phyloP scores from a whole-genome alignment of 2,888 invertebrate species.

The Napeogenes inachia region DNA sequence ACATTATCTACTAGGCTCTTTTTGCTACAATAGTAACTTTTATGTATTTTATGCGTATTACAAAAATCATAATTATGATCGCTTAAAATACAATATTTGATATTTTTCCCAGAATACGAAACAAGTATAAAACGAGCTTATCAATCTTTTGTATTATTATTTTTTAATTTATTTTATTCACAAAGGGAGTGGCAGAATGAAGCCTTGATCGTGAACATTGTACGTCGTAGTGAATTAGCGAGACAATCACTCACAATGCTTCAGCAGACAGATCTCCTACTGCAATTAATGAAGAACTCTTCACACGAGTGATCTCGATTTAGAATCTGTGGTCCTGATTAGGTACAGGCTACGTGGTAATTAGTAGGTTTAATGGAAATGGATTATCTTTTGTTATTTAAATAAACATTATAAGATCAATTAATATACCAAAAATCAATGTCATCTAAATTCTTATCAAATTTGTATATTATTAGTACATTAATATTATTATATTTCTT shows the following conservation, averaged over 20 bases:
- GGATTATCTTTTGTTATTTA: no score
- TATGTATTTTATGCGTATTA: no score
- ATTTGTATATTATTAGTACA: no score
- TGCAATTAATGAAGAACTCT: slow-evolving; percentile 63
- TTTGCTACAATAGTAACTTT: not conserved
- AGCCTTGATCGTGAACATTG: slow-evolving; percentile 12
- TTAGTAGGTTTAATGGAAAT: not conserved
- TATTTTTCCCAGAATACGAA: no score
- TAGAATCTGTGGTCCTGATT: slow-evolving; percentile 30
- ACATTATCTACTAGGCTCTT: not conserved
- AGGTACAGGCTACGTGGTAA: slow-evolving; percentile 14
- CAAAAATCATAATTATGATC: no score
- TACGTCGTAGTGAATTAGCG: slow-evolving; percentile 49
- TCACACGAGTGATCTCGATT: slow-evolving; percentile 49
- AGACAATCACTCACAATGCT: slow-evolving; percentile 66
- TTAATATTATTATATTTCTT: no score
- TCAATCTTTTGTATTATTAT: not conserved
- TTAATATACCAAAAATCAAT: no score
- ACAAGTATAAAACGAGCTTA: no score
- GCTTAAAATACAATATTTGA: no score
- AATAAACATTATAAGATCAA: no score
- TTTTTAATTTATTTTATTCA: slow-evolving; percentile 12
- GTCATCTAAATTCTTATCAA: no score
- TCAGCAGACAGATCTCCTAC: slow-evolving; percentile 46
- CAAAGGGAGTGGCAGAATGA: slow-evolving; percentile 15